Evolutionary conservation across 2,113 vertebrate genomes (phyloP).

Genomic region (Neogobius melanostomus): DNA sequence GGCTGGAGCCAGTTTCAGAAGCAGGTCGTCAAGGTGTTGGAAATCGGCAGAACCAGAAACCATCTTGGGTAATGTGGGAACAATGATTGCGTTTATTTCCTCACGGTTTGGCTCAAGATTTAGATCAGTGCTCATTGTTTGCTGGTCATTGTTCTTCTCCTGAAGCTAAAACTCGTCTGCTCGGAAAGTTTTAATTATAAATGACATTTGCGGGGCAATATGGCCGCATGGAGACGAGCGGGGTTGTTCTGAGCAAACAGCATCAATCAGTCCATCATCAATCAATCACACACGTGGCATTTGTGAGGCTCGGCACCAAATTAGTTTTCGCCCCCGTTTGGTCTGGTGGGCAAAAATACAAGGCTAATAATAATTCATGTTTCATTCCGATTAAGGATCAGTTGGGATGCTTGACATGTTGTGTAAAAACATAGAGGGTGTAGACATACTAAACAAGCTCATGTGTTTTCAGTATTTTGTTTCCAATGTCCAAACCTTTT

Average conservation of each 20-base stretch:
- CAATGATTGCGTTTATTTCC: too few relatives aligned
- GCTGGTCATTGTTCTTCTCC: background rate
- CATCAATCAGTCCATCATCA: slow-evolving; percentile 1
- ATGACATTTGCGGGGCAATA: slow-evolving; percentile 9
- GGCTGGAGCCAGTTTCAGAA: too few relatives aligned
- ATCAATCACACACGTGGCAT: background rate
- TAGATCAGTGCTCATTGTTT: background rate
- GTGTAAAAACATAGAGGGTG: too few relatives aligned
- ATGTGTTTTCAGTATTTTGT: too few relatives aligned
- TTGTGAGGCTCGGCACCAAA: background rate
- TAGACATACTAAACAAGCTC: too few relatives aligned
- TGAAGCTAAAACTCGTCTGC: background rate
- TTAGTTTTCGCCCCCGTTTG: background rate
- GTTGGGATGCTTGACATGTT: background rate
- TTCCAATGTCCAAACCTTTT: too few relatives aligned
- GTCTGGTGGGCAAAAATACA: background rate
- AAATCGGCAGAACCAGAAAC: too few relatives aligned
- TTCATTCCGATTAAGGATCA: background rate
- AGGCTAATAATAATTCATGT: background rate
- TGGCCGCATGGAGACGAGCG: background rate
- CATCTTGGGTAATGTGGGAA: too few relatives aligned
- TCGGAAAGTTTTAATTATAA: background rate
- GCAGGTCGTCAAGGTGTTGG: too few relatives aligned
- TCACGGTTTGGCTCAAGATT: too few relatives aligned
- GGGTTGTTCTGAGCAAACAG: background rate